These are phyloP conservation scores for Crotalus adamanteus DNA, from an alignment of 2,797 vertebrate species.

Conservation along the genomic window DNA sequence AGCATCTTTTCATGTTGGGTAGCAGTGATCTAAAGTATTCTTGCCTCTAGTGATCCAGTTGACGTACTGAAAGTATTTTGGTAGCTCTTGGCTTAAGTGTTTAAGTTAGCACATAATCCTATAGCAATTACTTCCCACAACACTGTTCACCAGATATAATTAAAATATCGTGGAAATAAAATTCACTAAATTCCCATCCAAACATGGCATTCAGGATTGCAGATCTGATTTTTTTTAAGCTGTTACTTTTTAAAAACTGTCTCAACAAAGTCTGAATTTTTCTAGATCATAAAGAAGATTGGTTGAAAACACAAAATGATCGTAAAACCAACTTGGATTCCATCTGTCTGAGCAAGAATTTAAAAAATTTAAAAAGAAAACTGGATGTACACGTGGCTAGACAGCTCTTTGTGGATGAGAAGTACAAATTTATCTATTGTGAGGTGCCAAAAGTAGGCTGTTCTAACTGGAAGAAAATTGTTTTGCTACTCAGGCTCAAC, in stretches of 20 bases:
- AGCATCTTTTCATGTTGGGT: no score
- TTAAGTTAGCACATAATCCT: neutral
- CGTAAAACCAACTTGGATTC: slow-evolving; percentile 44
- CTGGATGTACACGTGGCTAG: slow-evolving; percentile 14
- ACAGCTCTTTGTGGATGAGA: slow-evolving; percentile 65
- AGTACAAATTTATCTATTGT: slow-evolving; percentile 66
- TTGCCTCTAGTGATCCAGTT: no score
- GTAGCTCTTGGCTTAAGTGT: no score
- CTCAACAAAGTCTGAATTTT: slow-evolving; percentile 1
- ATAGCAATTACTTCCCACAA: neutral
- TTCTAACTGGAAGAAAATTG: slow-evolving; percentile 69
- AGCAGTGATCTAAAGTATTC: no score
- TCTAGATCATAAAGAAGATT: slow-evolving; percentile 10
- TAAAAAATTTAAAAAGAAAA: slow-evolving; percentile 18
- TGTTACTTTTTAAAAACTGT: neutral
- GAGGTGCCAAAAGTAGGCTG: slow-evolving; percentile 71
- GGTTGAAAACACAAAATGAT: slow-evolving; percentile 44
- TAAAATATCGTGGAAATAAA: neutral
- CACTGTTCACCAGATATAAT: neutral
- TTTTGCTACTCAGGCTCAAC: slow-evolving; percentile 60
- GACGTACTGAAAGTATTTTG: no score
- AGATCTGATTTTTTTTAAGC: neutral
- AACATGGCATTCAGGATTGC: neutral
- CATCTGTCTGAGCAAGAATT: slow-evolving; percentile 49
- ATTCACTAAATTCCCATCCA: neutral